Evolutionary conservation across 1,140 invertebrate genomes (phyloP).

Genomic region (Drosophila bifasciata): DNA sequence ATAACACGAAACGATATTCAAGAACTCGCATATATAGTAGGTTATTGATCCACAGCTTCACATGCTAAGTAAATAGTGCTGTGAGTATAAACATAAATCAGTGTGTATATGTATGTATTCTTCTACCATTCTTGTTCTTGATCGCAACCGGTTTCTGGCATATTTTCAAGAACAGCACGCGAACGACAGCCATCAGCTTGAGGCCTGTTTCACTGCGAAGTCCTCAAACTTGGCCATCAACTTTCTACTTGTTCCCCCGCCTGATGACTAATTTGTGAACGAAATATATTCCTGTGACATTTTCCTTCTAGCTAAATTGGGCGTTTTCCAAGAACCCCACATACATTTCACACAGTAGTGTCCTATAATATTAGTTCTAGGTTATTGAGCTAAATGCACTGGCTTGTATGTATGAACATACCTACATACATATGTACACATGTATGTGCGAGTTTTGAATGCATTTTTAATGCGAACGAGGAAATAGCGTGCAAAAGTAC

Average conservation of each 20-base stretch:
- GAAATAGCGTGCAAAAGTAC: constrained; percentile 45
- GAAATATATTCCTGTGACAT: constrained; percentile 44
- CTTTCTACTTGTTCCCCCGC: not conserved
- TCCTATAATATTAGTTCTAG: constrained; percentile 31
- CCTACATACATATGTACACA: no score
- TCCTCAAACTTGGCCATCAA: constrained; percentile 1
- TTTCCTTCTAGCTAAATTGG: constrained; percentile 38
- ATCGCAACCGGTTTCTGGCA: constrained; percentile 28
- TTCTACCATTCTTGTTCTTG: constrained; percentile 5
- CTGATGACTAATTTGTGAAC: constrained; percentile 23
- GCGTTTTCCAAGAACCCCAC: constrained; percentile 54
- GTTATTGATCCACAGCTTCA: constrained; percentile 19
- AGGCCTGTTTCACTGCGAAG: constrained; percentile 29
- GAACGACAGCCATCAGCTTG: not conserved
- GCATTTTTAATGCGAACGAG: constrained; percentile 35
- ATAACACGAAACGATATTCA: constrained; percentile 24
- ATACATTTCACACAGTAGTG: constrained; percentile 31
- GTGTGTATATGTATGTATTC: not conserved
- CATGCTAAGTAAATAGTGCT: constrained; percentile 17
- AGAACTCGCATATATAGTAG: not conserved
- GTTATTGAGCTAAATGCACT: constrained; percentile 35
- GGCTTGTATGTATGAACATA: no score
- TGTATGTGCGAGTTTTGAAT: constrained; percentile 27
- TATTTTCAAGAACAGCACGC: constrained; percentile 18
- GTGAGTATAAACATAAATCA: not conserved